Evolutionary conservation across 2,113 vertebrate genomes (phyloP).

Genomic region (Motacilla alba): DNA sequence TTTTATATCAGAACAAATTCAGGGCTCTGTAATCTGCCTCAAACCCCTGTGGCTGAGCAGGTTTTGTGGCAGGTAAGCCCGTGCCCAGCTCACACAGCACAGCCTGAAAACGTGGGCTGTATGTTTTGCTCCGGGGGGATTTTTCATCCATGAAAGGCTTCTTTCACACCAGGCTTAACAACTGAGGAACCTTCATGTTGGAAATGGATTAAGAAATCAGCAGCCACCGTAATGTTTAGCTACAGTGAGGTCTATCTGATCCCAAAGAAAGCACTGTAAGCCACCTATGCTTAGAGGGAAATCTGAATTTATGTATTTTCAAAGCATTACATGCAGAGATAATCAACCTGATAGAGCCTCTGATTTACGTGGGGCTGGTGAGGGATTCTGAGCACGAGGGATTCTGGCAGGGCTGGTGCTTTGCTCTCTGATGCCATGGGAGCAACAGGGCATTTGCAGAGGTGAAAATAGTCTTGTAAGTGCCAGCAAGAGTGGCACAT

Average conservation of each 20-base stretch:
- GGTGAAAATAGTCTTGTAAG: background rate
- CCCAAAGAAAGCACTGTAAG: constrained; percentile 42
- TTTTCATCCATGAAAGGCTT: constrained; percentile 13
- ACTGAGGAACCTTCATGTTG: background rate
- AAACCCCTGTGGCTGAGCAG: background rate
- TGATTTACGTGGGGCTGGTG: background rate
- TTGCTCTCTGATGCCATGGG: background rate
- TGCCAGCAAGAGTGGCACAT: background rate
- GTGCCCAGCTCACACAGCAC: background rate
- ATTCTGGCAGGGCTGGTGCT: background rate
- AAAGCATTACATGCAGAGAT: constrained; percentile 44
- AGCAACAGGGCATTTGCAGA: background rate
- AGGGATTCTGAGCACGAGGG: background rate
- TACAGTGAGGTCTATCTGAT: background rate
- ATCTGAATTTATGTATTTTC: constrained; percentile 50
- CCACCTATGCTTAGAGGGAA: background rate
- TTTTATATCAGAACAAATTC: background rate
- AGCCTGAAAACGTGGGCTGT: constrained; percentile 3
- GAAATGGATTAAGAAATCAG: constrained; percentile 43
- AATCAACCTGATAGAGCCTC: constrained; percentile 12
- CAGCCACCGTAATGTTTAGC: background rate
- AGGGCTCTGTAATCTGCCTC: background rate
- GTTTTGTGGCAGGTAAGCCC: background rate
- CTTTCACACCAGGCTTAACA: constrained; percentile 43
- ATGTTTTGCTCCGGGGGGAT: background rate